phyloP scores from a whole-genome alignment of 1,140 invertebrate genomes.

The Platyura marginata region DNA sequence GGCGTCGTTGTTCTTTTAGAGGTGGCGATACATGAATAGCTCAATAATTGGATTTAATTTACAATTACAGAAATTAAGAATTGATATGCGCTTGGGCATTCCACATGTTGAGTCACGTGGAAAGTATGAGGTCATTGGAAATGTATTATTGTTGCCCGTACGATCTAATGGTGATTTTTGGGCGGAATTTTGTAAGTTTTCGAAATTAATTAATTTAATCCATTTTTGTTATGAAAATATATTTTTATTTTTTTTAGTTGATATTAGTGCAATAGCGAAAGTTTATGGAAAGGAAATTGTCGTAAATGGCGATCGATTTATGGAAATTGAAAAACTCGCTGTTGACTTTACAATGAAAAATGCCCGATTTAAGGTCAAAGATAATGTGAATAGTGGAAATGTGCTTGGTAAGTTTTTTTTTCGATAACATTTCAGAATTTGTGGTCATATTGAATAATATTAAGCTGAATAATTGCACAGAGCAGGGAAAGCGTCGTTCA shows the following conservation, averaged over 20 bases:
- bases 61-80: slow-evolving; percentile 38
- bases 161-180: slow-evolving; percentile 57
- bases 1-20: too few species aligned
- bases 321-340: slow-evolving; percentile 43
- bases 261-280: slow-evolving; percentile 46
- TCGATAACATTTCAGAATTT: background rate
- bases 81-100: slow-evolving; percentile 45
- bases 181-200: slow-evolving; percentile 52
- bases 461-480: too few species aligned
- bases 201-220: slow-evolving; percentile 2
- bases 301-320: slow-evolving; percentile 36
- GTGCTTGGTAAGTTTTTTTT: slow-evolving; percentile 37
- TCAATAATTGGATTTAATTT: too few species aligned
- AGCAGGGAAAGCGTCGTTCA: too few species aligned
- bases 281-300: slow-evolving; percentile 45
- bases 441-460: too few species aligned
- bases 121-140: slow-evolving; percentile 51
- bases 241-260: slow-evolving; percentile 28
- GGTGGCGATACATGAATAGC: too few species aligned
- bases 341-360: slow-evolving; percentile 50
- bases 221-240: slow-evolving; percentile 1
- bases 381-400: slow-evolving; percentile 50
- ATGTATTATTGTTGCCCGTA: slow-evolving; percentile 55
- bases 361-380: slow-evolving; percentile 47
- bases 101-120: slow-evolving; percentile 52